Evolutionary conservation across 2,888 invertebrate genomes (phyloP).

Genomic region (Ornithoptera alexandrae): DNA sequence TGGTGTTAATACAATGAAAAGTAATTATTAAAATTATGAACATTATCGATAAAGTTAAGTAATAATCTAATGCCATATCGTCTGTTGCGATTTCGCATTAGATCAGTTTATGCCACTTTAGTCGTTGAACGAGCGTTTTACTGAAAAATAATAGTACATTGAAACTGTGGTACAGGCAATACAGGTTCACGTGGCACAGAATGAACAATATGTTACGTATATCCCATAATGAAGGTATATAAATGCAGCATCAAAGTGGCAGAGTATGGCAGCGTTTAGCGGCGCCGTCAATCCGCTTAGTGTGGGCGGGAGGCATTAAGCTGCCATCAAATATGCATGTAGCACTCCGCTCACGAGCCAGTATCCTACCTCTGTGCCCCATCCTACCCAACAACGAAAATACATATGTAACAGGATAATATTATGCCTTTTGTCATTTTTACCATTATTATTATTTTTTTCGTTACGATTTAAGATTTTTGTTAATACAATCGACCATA

Average conservation of each 20-base stretch:
- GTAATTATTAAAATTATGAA: no score
- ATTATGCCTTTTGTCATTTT: background rate
- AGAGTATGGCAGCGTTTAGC: slow-evolving; percentile 62
- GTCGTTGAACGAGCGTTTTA: no score
- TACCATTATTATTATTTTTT: background rate
- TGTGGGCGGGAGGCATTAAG: slow-evolving; percentile 48
- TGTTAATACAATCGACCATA: no score
- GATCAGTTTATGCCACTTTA: no score
- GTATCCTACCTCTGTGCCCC: slow-evolving; percentile 20
- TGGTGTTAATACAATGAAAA: no score
- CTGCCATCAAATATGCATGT: slow-evolving; percentile 66
- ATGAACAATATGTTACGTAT: background rate
- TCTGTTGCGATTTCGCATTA: no score
- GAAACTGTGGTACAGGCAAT: background rate
- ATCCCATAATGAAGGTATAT: background rate
- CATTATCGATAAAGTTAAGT: no score
- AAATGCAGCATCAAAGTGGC: slow-evolving; percentile 2
- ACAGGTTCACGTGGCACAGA: background rate
- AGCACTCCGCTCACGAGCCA: slow-evolving; percentile 38
- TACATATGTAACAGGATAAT: slow-evolving; percentile 7
- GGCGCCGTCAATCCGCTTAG: slow-evolving; percentile 60
- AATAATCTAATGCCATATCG: no score
- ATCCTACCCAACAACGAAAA: slow-evolving; percentile 3
- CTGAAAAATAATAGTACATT: background rate
- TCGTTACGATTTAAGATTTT: no score